Conservation (phyloP, 2,113 vertebrate genomes). For the Cisticola juncidis region DNA sequence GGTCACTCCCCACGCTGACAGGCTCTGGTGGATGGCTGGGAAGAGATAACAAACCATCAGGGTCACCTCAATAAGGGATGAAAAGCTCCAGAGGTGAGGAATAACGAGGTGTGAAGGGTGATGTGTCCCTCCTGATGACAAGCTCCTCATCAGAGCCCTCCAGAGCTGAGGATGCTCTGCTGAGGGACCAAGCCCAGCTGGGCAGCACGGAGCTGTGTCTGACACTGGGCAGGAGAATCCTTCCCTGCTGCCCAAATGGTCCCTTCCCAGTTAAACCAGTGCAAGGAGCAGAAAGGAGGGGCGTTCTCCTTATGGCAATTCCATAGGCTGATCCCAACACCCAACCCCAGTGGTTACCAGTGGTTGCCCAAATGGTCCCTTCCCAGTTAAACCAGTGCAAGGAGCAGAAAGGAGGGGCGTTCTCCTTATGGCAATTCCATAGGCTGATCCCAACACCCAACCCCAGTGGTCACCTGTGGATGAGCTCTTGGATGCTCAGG, state of each 20-base stretch:
- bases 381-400: background rate
- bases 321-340: no score
- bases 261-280: background rate
- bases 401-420: accelerated
- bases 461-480: accelerated
- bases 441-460: background rate
- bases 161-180: background rate
- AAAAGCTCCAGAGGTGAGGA: background rate
- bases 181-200: accelerated
- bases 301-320: accelerated
- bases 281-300: background rate
- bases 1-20: conserved; percentile 8
- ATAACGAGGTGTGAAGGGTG: background rate
- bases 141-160: background rate
- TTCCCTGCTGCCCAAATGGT: background rate
- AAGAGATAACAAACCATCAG: conserved; percentile 30
- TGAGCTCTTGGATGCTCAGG: accelerated
- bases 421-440: background rate
- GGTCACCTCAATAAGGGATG: background rate
- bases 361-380: background rate
- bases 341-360: no score
- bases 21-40: background rate
- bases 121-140: background rate
- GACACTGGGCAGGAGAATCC: background rate
- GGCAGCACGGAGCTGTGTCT: accelerated